Percentiles rank a stretch among this genome's conserved stretches.
Evolutionary conservation across 2,797 vertebrate species (phyloP).

Genomic region (Melopsittacus undulatus): DNA sequence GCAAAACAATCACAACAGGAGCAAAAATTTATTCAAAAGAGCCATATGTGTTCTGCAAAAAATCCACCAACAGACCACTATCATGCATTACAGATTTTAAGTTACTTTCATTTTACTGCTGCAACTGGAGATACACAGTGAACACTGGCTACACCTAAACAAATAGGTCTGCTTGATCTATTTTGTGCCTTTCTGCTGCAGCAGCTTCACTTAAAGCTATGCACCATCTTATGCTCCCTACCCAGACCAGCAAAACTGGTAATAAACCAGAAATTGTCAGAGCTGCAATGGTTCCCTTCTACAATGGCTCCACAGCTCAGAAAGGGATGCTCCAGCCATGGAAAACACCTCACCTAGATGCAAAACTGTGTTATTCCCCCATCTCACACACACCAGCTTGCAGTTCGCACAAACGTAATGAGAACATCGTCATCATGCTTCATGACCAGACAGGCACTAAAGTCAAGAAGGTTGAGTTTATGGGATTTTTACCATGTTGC

Average conservation of each 20-base stretch:
- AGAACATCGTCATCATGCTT: constrained; percentile 32
- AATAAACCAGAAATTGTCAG: not conserved
- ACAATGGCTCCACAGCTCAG: not conserved
- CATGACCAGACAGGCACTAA: constrained; percentile 27
- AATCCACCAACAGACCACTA: not conserved
- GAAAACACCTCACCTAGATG: not conserved
- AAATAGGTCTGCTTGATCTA: not conserved
- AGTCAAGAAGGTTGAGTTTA: constrained; percentile 38
- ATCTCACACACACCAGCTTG: not conserved
- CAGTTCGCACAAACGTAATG: constrained; percentile 12
- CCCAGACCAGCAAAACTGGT: not conserved
- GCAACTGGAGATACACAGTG: not conserved
- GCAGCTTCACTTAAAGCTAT: not conserved
- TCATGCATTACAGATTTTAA: not conserved
- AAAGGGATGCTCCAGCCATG: not conserved
- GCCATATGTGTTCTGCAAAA: not conserved
- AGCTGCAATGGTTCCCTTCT: not conserved
- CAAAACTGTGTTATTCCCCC: not conserved
- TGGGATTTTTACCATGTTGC: not conserved
- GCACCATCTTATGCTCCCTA: not conserved
- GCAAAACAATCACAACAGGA: not conserved
- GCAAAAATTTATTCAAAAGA: not conserved
- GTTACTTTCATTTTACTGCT: not conserved
- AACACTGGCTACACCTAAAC: not conserved
- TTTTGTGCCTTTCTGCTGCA: not conserved